phyloP scores from a whole-genome alignment of 2,113 vertebrate genomes.

The Oryctolagus cuniculus region DNA sequence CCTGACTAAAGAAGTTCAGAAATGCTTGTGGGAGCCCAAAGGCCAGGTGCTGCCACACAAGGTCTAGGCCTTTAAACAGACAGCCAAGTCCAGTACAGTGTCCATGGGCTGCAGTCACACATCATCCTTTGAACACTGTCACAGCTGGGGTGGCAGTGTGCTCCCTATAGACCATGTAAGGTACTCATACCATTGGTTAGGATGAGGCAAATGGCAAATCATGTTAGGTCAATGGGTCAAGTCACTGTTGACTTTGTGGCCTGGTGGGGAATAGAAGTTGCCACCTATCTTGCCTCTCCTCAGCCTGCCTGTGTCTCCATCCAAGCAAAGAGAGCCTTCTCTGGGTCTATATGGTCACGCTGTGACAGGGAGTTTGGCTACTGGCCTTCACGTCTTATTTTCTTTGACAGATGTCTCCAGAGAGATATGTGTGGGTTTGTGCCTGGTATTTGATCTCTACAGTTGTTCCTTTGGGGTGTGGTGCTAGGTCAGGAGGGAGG shows the following conservation, averaged over 20 bases:
- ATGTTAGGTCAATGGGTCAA: background rate
- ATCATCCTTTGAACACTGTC: background rate
- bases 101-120: background rate
- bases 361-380: background rate
- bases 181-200: too few relatives aligned
- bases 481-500: background rate
- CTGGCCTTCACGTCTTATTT: background rate
- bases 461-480: background rate
- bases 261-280: background rate
- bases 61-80: background rate
- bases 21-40: rapidly evolving
- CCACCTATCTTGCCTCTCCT: background rate
- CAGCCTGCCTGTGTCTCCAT: background rate
- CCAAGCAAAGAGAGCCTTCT: too few relatives aligned
- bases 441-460: background rate
- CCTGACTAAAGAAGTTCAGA: too few relatives aligned
- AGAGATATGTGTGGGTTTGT: background rate
- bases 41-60: too few relatives aligned
- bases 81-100: rapidly evolving
- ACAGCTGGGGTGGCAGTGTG: too few relatives aligned
- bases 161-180: background rate
- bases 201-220: background rate
- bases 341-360: rapidly evolving
- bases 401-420: background rate
- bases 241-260: too few relatives aligned